These are phyloP conservation scores for Nyctalus aviator DNA, from an alignment of 2,797 vertebrate genomes.

Conservation along the genomic window DNA sequence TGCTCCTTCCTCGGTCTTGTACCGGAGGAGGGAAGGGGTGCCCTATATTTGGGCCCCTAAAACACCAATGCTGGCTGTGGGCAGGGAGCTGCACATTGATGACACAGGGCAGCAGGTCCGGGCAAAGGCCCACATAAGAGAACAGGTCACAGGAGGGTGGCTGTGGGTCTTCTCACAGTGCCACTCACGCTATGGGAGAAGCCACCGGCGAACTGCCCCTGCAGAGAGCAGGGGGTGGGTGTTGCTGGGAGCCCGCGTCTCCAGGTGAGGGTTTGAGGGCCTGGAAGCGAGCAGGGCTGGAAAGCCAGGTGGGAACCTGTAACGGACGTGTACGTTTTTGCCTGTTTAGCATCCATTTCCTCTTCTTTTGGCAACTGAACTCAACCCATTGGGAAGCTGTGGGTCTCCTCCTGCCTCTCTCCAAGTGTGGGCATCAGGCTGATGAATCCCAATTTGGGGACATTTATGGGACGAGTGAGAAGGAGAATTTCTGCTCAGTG, in stretches of 20 bases:
- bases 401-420: background rate
- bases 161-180: background rate
- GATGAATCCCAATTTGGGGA: background rate
- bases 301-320: background rate
- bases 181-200: background rate
- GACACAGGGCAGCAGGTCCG: background rate
- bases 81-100: background rate
- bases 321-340: rapidly evolving
- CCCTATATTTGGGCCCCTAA: background rate
- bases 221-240: background rate
- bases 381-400: background rate
- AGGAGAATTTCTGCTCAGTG: background rate
- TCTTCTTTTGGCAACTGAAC: background rate
- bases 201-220: background rate
- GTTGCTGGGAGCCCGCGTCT: background rate
- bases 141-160: background rate
- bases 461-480: background rate
- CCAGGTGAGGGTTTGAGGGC: too few species aligned
- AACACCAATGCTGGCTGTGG: too few species aligned
- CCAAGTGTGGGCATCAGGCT: background rate
- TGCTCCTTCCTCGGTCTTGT: background rate
- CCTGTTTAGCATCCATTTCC: background rate
- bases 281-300: background rate
- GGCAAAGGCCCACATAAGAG: background rate
- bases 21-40: background rate